Conservation (phyloP, 2,888 invertebrate species). For the Nomada goodeniana region DNA sequence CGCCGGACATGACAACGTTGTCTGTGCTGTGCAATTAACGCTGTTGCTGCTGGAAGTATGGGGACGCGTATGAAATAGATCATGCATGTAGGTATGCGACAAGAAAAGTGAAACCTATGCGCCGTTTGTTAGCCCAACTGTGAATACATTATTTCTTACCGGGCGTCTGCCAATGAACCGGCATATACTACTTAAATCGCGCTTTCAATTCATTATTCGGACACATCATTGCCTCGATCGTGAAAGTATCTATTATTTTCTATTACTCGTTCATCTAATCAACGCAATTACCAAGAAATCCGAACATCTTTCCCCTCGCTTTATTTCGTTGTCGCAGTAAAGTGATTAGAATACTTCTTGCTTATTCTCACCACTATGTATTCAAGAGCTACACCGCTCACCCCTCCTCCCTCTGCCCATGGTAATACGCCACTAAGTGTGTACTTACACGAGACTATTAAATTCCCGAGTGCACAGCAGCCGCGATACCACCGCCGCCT, state of each 20-base stretch:
- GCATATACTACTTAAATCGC: too few relatives aligned
- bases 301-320: constrained; percentile 20
- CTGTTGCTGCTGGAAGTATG: neutral
- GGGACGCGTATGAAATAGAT: neutral
- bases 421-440: constrained; percentile 57
- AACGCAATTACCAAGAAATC: constrained; percentile 31
- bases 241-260: too few relatives aligned
- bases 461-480: constrained; percentile 56
- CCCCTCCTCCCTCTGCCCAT: neutral
- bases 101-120: too few relatives aligned
- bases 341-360: constrained; percentile 36
- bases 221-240: too few relatives aligned
- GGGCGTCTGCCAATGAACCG: too few relatives aligned
- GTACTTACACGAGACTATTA: constrained; percentile 63
- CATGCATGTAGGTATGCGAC: neutral
- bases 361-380: constrained; percentile 35
- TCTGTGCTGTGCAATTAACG: constrained; percentile 19
- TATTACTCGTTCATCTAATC: neutral
- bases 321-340: constrained; percentile 27
- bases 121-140: neutral
- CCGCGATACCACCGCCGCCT: constrained; percentile 37
- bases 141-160: neutral
- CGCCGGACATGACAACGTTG: neutral
- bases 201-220: too few relatives aligned
- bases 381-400: constrained; percentile 1